These are phyloP conservation scores for Selene dorsalis DNA, from an alignment of 2,797 vertebrate species.

Conservation along the genomic window DNA sequence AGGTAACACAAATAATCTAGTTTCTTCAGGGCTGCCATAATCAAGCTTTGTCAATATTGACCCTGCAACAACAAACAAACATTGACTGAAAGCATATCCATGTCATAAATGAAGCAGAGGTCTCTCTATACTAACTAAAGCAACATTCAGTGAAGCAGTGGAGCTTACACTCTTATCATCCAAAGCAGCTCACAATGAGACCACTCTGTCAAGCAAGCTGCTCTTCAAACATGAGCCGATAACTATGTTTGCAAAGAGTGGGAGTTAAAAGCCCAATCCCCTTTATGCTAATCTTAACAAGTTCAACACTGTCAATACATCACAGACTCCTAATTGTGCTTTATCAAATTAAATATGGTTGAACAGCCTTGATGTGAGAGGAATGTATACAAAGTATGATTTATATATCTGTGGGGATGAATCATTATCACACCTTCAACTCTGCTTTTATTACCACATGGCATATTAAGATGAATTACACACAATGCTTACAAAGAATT, in stretches of 20 bases:
- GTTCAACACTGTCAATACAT: conserved; percentile 70
- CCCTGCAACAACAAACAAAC: conserved; percentile 62
- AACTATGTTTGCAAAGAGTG: conserved; percentile 74
- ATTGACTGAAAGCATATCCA: conserved; percentile 59
- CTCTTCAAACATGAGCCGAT: conserved; percentile 79
- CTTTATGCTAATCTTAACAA: conserved; percentile 70
- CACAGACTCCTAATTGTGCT: conserved; percentile 73
- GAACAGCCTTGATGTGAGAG: conserved; percentile 66
- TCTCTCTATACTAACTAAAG: conserved; percentile 51
- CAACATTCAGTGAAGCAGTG: conserved; percentile 31
- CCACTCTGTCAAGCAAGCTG: conserved; percentile 65
- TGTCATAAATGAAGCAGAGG: conserved; percentile 62
- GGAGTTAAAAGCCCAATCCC: conserved; percentile 64
- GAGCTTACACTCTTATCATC: conserved; percentile 65
- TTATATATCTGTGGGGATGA: conserved; percentile 70
- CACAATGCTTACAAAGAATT: conserved; percentile 55
- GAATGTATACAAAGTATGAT: conserved; percentile 75
- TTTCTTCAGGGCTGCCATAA: conserved; percentile 40
- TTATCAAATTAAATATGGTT: conserved; percentile 74
- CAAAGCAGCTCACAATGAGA: conserved; percentile 61
- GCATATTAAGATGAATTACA: conserved; percentile 73
- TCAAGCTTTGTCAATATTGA: conserved; percentile 65
- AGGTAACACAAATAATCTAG: conserved; percentile 50
- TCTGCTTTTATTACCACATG: conserved; percentile 68
- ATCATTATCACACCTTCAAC: conserved; percentile 72